phyloP scores from a whole-genome alignment of 2,888 invertebrate genomes.

The Melieria picta region DNA sequence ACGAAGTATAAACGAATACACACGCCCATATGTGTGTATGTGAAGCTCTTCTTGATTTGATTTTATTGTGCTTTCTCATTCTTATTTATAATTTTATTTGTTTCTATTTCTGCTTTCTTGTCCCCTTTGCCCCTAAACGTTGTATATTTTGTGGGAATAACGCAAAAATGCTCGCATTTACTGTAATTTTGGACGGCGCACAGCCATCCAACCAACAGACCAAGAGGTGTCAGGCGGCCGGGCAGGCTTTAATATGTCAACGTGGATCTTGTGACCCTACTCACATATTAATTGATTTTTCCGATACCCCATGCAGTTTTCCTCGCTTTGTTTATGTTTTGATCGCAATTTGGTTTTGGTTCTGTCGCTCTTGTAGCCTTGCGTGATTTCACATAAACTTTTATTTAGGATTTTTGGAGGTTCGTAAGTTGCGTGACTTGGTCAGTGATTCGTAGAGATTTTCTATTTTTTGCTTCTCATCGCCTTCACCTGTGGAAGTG shows the following conservation, averaged over 20 bases:
- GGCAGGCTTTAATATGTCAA: constrained; percentile 4
- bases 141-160: not conserved
- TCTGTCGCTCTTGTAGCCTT: no score
- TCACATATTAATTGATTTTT: constrained; percentile 13
- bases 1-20: not conserved
- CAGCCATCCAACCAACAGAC: no score
- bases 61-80: not conserved
- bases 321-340: no score
- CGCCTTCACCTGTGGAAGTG: no score
- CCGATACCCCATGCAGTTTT: not conserved
- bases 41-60: not conserved
- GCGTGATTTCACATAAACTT: not conserved
- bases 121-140: not conserved
- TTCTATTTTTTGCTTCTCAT: not conserved
- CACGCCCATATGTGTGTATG: not conserved
- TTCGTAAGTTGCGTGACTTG: constrained; percentile 13
- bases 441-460: constrained; percentile 12
- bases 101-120: not conserved
- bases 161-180: not conserved
- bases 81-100: constrained; percentile 2
- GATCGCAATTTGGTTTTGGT: no score
- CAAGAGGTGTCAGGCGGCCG: no score
- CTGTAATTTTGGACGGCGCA: no score
- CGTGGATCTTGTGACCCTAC: not conserved
- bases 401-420: not conserved